These are phyloP conservation scores for Mechanitis messenoides DNA, from an alignment of 2,888 invertebrate genomes.

Conservation along the genomic window DNA sequence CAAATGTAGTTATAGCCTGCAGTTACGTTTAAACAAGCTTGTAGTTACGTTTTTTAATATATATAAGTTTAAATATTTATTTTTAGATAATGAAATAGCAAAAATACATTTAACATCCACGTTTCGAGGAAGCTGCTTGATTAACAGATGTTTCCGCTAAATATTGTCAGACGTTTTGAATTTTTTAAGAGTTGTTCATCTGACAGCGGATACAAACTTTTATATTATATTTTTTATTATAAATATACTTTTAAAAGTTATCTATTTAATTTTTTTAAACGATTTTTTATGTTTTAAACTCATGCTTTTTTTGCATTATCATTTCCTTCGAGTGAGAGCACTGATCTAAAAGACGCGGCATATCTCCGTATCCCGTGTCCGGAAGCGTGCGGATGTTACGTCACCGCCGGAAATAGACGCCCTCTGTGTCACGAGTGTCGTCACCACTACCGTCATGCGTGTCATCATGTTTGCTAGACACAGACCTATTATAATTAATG, in stretches of 20 bases:
- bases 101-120: conserved; percentile 32
- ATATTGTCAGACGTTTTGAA: conserved; percentile 40
- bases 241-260: background rate
- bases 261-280: no score
- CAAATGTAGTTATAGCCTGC: background rate
- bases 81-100: conserved; percentile 14
- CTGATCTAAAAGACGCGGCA: conserved; percentile 51
- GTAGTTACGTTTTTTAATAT: background rate
- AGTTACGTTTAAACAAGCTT: background rate
- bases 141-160: conserved; percentile 50
- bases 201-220: conserved; percentile 33
- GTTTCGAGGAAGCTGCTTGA: conserved; percentile 33
- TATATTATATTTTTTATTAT: background rate
- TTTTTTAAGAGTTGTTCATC: conserved; percentile 39
- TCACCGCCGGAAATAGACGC: conserved; percentile 72
- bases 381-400: conserved; percentile 70
- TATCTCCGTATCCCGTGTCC: conserved; percentile 66
- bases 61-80: background rate
- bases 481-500: background rate
- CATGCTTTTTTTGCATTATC: conserved; percentile 5
- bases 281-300: background rate
- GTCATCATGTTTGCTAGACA: conserved; percentile 8
- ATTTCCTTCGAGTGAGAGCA: conserved; percentile 10
- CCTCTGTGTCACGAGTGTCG: conserved; percentile 65
- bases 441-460: conserved; percentile 29